Base-by-base conservation (phyloP, 2,797 vertebrate species). In the Scolopax rusticola region DNA sequence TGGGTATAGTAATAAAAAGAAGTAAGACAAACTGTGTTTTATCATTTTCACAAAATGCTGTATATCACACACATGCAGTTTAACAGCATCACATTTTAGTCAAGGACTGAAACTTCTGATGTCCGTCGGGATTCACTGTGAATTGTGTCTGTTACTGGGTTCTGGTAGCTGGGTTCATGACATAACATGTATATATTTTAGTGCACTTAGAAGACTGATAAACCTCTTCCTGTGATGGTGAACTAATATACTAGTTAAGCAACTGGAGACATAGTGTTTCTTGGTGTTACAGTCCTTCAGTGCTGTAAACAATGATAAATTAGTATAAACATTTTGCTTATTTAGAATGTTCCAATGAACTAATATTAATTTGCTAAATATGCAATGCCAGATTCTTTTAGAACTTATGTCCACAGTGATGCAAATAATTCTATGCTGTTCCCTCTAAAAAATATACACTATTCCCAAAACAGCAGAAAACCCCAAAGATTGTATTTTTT, bases 381-480 rank as follows among this genome's bases (percentile, higher is more conserved):
- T 85, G 16, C 20, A 21, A 33, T 28, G 30, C 36, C 32, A 86
- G 4, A 61, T 61, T 85, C 23, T 86, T 71, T 82, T 57, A 79
- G 21, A 33, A 67, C 7, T 57, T 75, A 10, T 0, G 6, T 33
- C 56, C 4, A 2, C 38, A 48, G 2, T 1, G 2, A 53, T 60
- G 4, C 25, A 63, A 48, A 18, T 86, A 89, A 54, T 8, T n/a
- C 7, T 50, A 23, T 17, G 30, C 11, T 27, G 11, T 54, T 84
- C 8, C 15, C 8, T 67, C 38, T 71, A 24, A 84, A 74, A 67
- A 64, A 51, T 28, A 53, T 4, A 33, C 8, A 7, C 9, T 36
- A 4, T 47, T 63, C 24, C 11, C 8, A 53, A 84, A 71, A 47
- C 13, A 67, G 32, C 23, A 56, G 50, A 73, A 77, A 57, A 4